Percentiles rank a stretch among this genome's conserved stretches.
Evolutionary conservation across 2,888 invertebrate species (phyloP).

Genomic region (Cynaeus angustus): DNA sequence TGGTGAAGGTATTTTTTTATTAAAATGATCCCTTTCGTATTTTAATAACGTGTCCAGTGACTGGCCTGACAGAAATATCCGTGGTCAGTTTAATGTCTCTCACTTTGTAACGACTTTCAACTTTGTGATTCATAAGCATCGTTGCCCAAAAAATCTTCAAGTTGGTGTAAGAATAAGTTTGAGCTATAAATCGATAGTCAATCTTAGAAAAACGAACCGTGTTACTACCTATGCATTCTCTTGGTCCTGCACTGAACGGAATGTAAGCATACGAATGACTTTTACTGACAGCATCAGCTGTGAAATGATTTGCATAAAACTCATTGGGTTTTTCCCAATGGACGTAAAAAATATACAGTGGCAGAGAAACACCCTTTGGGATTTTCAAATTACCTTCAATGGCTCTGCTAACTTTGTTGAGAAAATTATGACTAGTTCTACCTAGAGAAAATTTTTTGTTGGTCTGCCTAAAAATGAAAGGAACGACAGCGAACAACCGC

Average conservation of each 20-base stretch:
- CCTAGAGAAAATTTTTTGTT: conserved; percentile 58
- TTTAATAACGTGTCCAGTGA: conserved; percentile 25
- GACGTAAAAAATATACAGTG: conserved; percentile 55
- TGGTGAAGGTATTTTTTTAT: too few relatives aligned
- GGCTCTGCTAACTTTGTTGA: too few relatives aligned
- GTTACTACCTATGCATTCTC: conserved; percentile 41
- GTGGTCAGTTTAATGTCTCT: conserved; percentile 21
- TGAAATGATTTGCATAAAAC: conserved; percentile 63
- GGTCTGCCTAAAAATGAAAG: conserved; percentile 60
- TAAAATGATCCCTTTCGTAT: too few relatives aligned
- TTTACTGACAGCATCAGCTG: conserved; percentile 55
- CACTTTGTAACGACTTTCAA: conserved; percentile 3
- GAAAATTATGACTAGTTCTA: too few relatives aligned
- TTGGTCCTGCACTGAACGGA: conserved; percentile 62
- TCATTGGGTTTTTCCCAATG: conserved; percentile 62
- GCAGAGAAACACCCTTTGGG: conserved; percentile 55
- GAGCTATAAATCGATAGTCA: too few relatives aligned
- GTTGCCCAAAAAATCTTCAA: conserved; percentile 24
- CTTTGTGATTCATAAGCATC: conserved; percentile 18
- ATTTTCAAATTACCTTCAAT: too few relatives aligned
- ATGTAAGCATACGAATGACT: conserved; percentile 59
- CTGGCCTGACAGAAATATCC: conserved; percentile 34
- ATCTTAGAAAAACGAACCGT: too few relatives aligned
- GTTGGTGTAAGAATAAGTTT: conserved; percentile 31
- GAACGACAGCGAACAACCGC: conserved; percentile 63